Evolutionary conservation across 2,113 vertebrate genomes (phyloP).

Genomic region (Abramis brama): DNA sequence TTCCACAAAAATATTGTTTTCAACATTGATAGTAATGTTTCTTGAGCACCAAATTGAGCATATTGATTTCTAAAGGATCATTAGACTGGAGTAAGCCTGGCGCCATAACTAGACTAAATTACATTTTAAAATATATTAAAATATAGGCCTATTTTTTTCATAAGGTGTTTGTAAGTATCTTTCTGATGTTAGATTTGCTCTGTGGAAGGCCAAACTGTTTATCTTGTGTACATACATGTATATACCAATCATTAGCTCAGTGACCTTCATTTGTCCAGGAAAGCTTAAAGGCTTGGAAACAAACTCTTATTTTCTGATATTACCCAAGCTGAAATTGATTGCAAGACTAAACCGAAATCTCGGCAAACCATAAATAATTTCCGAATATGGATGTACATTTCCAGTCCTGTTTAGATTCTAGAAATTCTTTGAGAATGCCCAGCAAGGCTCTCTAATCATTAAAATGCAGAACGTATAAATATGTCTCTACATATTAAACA

Average conservation of each 20-base stretch:
- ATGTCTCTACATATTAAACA: slow-evolving; percentile 53
- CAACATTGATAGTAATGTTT: neutral
- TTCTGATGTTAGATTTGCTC: neutral
- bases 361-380: neutral
- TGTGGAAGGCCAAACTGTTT: neutral
- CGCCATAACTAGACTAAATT: too few relatives aligned
- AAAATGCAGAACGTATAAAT: slow-evolving; percentile 17
- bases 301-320: neutral
- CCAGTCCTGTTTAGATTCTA: neutral
- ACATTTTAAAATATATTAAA: too few relatives aligned
- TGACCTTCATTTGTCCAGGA: slow-evolving; percentile 4
- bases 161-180: neutral
- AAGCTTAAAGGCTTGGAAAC: neutral
- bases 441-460: slow-evolving; percentile 1
- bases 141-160: neutral
- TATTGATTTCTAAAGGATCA: neutral
- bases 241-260: slow-evolving; percentile 20
- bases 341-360: neutral
- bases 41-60: neutral
- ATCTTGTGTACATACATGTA: neutral
- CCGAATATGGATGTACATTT: neutral
- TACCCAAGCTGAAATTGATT: neutral
- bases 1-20: neutral
- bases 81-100: neutral
- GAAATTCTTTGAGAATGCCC: neutral